Base-by-base conservation (phyloP, 2,888 invertebrate genomes). In the Drosophila lutescens region DNA sequence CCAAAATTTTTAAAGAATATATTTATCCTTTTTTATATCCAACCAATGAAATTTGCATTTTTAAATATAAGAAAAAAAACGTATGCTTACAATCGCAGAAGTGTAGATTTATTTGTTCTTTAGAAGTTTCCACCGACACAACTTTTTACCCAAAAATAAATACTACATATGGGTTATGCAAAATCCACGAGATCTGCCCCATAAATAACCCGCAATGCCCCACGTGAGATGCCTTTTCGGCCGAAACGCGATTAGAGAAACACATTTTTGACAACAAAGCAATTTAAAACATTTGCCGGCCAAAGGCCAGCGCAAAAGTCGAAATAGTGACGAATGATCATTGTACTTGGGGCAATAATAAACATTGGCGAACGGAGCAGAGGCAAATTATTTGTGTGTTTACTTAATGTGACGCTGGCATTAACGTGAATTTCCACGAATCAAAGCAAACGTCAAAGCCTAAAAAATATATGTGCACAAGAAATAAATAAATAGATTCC, bases 401-500 rank as follows among this genome's bases (percentile, higher is more conserved):
- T 72, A 72, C 76, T 68, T 72, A 58, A 68, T 57, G 69, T 72
- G 76, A 72, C 72, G 66, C 46, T 57, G 17, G 26, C 38, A 54
- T 68, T 72, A 68, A 40, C 53, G 68, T 68, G 17, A 71, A 71
- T 75, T 83, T 72, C 67, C 69, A 61, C 85, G 89, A 86, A 84
- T 86, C 87, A 76, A 58, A 75, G 76, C 72, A 67, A 72, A 72
- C 71, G 74, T 59, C 81, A 63, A 72, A 74, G 68, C 61, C 61
- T 34, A 56, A 40, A 61, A 53, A 67, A 59, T 59, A 46, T 43
- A 60, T 65, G 43, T 60, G 53, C 60, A 55, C 53, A 54, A 55
- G 50, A 54, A 60, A 61, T 53, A 74, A 74, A 76, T 76, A 76
- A 74, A 76, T 78, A 68, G 69, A 73, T 80, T 61, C 59, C 53